Conservation (phyloP, 2,797 vertebrate species). For the Sebastiscus tertius region DNA sequence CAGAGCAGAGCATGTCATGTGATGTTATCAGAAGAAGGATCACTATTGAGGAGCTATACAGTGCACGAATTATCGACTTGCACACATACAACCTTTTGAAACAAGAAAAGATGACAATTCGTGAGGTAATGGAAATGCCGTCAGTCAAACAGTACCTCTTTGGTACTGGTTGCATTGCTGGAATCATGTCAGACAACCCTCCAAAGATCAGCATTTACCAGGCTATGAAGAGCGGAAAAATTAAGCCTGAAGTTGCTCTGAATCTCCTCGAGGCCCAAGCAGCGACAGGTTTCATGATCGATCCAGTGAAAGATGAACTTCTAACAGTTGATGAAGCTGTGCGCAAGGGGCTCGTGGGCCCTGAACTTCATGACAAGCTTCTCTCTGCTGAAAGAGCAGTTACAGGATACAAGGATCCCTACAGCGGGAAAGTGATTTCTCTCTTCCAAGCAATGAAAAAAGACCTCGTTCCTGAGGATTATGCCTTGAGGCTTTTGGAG, state of each 20-base stretch:
- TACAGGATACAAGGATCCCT: conserved; percentile 95
- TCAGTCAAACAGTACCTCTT: conserved; percentile 89
- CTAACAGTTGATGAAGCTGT: conserved; percentile 96
- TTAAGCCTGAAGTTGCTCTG: conserved; percentile 87
- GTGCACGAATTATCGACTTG: conserved; percentile 90
- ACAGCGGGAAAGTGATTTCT: conserved; percentile 93
- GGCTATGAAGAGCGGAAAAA: conserved; percentile 90
- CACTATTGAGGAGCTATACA: conserved; percentile 92
- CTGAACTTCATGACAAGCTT: conserved; percentile 94
- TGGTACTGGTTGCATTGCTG: conserved; percentile 91
- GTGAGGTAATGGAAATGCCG: conserved; percentile 89
- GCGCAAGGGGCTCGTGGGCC: conserved; percentile 93
- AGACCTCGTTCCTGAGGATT: conserved; percentile 89
- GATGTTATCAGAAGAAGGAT: conserved; percentile 91
- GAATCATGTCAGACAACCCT: conserved; percentile 88
- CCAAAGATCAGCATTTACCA: conserved; percentile 91
- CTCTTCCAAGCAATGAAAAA: conserved; percentile 98
- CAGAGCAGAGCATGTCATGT: conserved; percentile 87
- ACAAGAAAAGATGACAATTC: conserved; percentile 89
- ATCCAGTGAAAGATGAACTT: conserved; percentile 90
- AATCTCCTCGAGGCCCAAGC: conserved; percentile 95
- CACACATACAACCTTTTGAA: conserved; percentile 90
- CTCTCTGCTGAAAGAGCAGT: conserved; percentile 94
- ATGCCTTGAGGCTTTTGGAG: conserved; percentile 92
- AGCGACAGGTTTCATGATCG: conserved; percentile 94